These are phyloP conservation scores for Dolomedes plantarius DNA, from an alignment of 2,888 invertebrate species.

Conservation along the genomic window DNA sequence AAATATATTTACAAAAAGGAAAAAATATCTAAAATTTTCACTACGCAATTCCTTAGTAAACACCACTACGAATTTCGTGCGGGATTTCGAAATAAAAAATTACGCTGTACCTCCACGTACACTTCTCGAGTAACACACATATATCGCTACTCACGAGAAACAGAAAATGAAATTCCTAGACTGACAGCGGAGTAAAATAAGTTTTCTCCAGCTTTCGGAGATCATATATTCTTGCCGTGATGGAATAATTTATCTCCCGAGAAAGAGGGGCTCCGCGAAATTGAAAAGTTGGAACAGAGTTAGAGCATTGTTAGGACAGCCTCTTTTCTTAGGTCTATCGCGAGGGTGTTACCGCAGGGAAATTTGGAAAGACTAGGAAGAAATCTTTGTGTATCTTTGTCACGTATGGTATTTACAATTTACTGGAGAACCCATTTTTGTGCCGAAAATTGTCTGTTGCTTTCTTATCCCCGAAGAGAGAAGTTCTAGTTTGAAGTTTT, in stretches of 20 bases:
- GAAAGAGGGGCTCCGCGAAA: slow-evolving; percentile 16
- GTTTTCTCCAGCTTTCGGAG: not conserved
- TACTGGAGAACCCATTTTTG: not conserved
- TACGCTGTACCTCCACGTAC: too few species aligned
- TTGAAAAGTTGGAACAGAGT: slow-evolving; percentile 38
- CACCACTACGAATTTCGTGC: too few species aligned
- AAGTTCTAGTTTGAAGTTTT: not conserved
- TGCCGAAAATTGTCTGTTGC: not conserved
- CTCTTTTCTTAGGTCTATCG: not conserved
- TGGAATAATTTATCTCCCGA: slow-evolving; percentile 21
- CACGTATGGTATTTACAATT: slow-evolving; percentile 12
- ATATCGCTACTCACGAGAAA: not conserved
- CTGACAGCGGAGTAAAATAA: not conserved
- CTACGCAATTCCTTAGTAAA: too few species aligned
- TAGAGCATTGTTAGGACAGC: slow-evolving; percentile 42
- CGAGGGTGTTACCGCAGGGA: slow-evolving; percentile 27
- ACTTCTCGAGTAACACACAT: too few species aligned
- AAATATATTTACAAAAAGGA: too few species aligned
- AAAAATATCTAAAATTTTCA: too few species aligned
- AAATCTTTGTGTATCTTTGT: slow-evolving; percentile 14
- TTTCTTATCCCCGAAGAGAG: not conserved
- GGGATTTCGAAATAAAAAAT: too few species aligned
- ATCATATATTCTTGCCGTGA: slow-evolving; percentile 13
- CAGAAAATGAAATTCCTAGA: not conserved
- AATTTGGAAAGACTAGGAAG: slow-evolving; percentile 14